Evolutionary conservation across 2,113 vertebrate genomes (phyloP), one percentile per base, ranked within the genome.

Genomic region (Cnemophilus loriae): DNA sequence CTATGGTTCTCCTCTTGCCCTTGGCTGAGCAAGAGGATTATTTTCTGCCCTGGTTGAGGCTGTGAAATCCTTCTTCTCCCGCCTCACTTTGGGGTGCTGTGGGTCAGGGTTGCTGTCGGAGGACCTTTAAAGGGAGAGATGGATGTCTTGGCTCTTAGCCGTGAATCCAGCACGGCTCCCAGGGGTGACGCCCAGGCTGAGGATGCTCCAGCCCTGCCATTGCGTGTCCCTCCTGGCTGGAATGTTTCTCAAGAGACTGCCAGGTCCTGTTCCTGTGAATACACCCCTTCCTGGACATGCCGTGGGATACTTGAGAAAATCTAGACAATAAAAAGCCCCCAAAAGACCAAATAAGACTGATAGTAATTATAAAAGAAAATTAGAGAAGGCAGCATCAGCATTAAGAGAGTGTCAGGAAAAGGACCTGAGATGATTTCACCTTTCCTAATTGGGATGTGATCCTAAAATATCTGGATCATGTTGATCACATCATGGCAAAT

Each of bases 161-260:
- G 1, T 11, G 42, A 35, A 44, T 16, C 46, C 33, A 55, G 1
- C 0, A 0, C 17, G 32, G 32, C 20, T 57, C 46, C 46, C 10
- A 49, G 19, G 33, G 24, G 16, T 1, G 1, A 39, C 74, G 59
- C 5, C 46, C 22, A 7, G 22, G 41, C 16, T 65, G 32, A n/a
- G 68, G 50, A 39, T 18, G 28, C 16, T 90, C 84, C 19, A 19
- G 33, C 2, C 23, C 32, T 57, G 21, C 7, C 0, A 0, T 1
- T 13, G 9, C 16, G 13, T 10, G 35, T 63, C 27, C 9, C 13
- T 39, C 10, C 16, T 27, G 39, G 16, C 10, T 70, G 32, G 24
- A 57, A 49, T 24, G 8, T 10, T 65, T 37, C 15, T 47, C 70
- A 56, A 52, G 55, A n/a, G 33, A 9, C 49, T 64, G 20, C 20